Percentiles rank a stretch among this genome's conserved stretches.
Evolutionary conservation across 2,888 invertebrate genomes (phyloP).

Genomic region (Conistra vaccinii): DNA sequence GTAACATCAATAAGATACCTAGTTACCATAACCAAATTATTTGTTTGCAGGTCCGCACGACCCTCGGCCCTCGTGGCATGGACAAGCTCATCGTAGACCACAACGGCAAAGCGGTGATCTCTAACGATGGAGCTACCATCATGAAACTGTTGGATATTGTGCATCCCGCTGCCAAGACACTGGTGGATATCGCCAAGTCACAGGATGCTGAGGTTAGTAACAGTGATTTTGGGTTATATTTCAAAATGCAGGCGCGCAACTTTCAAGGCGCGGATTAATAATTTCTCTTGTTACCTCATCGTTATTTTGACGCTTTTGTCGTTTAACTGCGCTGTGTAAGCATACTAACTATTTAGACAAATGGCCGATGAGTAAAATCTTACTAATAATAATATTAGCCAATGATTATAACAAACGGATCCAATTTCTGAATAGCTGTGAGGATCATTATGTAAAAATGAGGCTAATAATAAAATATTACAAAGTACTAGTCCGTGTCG

Average conservation of each 20-base stretch:
- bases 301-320: neutral
- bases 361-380: no score
- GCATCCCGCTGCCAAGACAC: constrained; percentile 99
- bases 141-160: constrained; percentile 99
- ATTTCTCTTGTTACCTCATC: neutral
- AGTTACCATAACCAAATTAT: neutral
- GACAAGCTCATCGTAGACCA: constrained; percentile 99
- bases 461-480: constrained; percentile 34
- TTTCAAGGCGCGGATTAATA: no score
- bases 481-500: no score
- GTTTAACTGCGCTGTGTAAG: neutral
- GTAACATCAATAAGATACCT: no score
- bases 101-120: constrained; percentile 98
- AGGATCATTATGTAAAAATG: constrained; percentile 70
- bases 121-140: constrained; percentile 99
- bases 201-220: constrained; percentile 97
- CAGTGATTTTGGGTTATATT: constrained; percentile 54
- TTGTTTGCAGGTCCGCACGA: constrained; percentile 93
- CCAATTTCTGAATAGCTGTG: constrained; percentile 81
- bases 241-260: no score
- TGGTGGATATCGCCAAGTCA: constrained; percentile 99
- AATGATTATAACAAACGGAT: constrained; percentile 84
- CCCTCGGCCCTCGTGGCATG: constrained; percentile 99
- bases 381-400: constrained; percentile 16
- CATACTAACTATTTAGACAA: neutral